Evolutionary conservation across 2,797 vertebrate species (phyloP).

Genomic region (Scarus forsteni): DNA sequence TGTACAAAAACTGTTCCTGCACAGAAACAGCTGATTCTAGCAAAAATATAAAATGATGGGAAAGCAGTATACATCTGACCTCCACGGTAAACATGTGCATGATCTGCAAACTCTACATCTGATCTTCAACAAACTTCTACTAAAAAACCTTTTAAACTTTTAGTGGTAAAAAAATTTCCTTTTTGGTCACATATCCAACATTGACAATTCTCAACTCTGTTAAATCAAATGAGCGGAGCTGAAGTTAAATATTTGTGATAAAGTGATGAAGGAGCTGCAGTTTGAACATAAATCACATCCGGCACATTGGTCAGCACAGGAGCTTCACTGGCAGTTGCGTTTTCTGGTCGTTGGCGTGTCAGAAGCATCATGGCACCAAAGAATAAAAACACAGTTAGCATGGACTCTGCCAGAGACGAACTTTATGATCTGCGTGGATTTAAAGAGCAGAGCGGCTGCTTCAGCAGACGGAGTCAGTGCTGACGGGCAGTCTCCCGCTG

Average conservation of each 20-base stretch:
- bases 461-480: slow-evolving; percentile 90
- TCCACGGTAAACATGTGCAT: slow-evolving; percentile 63
- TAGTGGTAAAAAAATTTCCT: slow-evolving; percentile 67
- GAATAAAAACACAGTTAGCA: not conserved
- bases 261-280: slow-evolving; percentile 14
- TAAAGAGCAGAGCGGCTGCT: slow-evolving; percentile 50
- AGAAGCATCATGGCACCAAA: slow-evolving; percentile 17
- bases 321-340: slow-evolving; percentile 17
- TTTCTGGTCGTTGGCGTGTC: slow-evolving; percentile 14
- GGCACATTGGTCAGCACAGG: slow-evolving; percentile 19
- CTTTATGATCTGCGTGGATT: slow-evolving; percentile 20
- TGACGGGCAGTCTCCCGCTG: slow-evolving; percentile 83
- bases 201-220: not conserved
- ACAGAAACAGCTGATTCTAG: slow-evolving; percentile 74
- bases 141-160: slow-evolving; percentile 54
- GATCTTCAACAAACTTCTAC: slow-evolving; percentile 45
- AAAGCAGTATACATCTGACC: slow-evolving; percentile 76
- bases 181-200: slow-evolving; percentile 63
- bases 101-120: slow-evolving; percentile 60
- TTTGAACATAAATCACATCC: slow-evolving; percentile 33
- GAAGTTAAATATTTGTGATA: slow-evolving; percentile 18
- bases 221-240: no score
- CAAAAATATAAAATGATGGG: slow-evolving; percentile 79
- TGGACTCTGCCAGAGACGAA: slow-evolving; percentile 13
- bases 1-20: slow-evolving; percentile 83